Evolutionary conservation across 23 tunicate genomes (phyloP), one percentile per base, ranked within the genome.

Genomic region (Halocynthia roretzi): DNA sequence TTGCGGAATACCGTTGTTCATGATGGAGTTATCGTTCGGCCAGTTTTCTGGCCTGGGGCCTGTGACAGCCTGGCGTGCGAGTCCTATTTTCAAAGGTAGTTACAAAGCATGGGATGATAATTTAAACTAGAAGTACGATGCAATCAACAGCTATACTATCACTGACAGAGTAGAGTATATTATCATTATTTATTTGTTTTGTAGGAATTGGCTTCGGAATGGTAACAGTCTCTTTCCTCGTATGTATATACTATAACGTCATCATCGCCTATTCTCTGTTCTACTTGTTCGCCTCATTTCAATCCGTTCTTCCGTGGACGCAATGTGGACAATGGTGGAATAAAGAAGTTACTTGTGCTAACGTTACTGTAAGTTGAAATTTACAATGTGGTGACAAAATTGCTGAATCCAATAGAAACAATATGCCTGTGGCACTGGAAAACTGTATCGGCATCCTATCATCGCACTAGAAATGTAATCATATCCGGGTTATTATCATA

Each of bases 201-300:
- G n/a, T 78, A 92, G 98, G 98, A 21, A 86, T 96, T 52, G 99
- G 99, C 8, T 85, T 90, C 44, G 99, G 99, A 58, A 96, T 96
- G 99, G 75, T 96, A 21, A 21, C 63, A 54, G 99, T 90, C 2
- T 90, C 96, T 7, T 85, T 90, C 52, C 75, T 86, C 10, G 99
- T 96, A 23, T 85, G 87, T 69, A 77, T 96, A 14, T 96, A 96
- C 61, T 96, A 96, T 71, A 96, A 96, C 83, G 84, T 96, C 8
- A 83, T 96, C 10, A 96, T 96, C 19, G 96, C 97, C 5, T 96
- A 94, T 81, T 73, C 99, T 11, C 54, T 96, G 54, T 92, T 75
- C 87, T 96, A 96, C 54, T 70, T 96, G 56, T 90, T 96, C 70
- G 96, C 99, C n/a, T 86, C 93, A 44, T 82, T 96, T 56, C 93